phyloP scores from a whole-genome alignment of 1,140 invertebrate species.

The Nasonia vitripennis region DNA sequence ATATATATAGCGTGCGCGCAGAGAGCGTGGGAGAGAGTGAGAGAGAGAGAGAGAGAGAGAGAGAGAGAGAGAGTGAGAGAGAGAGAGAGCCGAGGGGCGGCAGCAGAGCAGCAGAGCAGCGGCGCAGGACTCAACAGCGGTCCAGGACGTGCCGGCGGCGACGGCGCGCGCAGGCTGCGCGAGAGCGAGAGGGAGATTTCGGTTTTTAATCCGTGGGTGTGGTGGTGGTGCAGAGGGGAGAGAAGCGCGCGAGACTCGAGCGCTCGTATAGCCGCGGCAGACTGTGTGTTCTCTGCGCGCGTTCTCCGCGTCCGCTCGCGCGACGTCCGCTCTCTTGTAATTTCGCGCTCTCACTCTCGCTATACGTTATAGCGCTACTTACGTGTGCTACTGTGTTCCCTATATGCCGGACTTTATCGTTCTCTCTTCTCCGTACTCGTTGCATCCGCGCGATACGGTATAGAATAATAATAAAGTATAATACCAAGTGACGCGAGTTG shows the following conservation, averaged over 20 bases:
- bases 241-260: neutral
- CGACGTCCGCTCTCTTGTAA: neutral
- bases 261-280: neutral
- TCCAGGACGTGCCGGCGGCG: slow-evolving; percentile 31
- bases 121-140: neutral
- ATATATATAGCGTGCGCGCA: neutral
- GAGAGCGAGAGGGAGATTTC: slow-evolving; percentile 59
- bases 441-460: neutral
- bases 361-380: too few species aligned
- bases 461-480: neutral
- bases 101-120: neutral
- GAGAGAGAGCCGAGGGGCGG: too few species aligned
- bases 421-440: too few species aligned
- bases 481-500: neutral
- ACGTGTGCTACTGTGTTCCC: too few species aligned
- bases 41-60: neutral
- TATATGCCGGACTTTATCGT: neutral
- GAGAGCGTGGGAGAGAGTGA: neutral
- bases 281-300: neutral
- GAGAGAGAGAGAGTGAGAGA: neutral
- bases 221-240: slow-evolving; percentile 57
- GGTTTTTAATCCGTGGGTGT: slow-evolving; percentile 73
- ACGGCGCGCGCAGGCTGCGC: slow-evolving; percentile 56
- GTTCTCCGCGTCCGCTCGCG: slow-evolving; percentile 15
- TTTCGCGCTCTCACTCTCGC: neutral